Evolutionary conservation across 2,888 invertebrate species (phyloP), one percentile per base, ranked within the genome.

Genomic region (Trichopoda pennipes): DNA sequence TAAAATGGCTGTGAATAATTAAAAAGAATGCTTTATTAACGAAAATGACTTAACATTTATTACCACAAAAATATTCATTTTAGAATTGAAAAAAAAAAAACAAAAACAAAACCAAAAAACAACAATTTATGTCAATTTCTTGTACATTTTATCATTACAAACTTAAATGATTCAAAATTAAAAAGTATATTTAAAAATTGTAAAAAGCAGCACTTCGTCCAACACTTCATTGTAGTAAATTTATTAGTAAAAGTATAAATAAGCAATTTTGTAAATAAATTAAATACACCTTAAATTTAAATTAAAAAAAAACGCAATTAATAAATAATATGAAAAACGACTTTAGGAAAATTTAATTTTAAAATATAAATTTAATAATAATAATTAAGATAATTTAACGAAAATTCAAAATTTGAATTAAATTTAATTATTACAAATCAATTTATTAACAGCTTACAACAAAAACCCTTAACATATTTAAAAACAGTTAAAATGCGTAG

Each of bases 1-100:
- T 70, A 78, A 76, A 68, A 81, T 69, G 81, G 81, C 81, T 81
- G 81, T 81, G 81, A 81, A 81, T 70, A 81, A 72, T 53, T 49
- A 60, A 74, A 81, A 80, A 44, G 74, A 78, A 74, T 81, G 81
- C 81, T 81, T 81, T 81, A 81, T 49, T 61, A 75, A 64, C 21
- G 12, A 77, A 68, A 78, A 70, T 51, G 28, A 63, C 51, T 58
- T 49, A 44, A 51, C 12, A 42, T 49, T 61, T 72, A 73, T 47
- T 53, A 66, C 58, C 68, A 73, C 17, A 21, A 10, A 56, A 72
- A 51, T 53, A 61, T 28, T 53, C 47, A 32, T 32, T 69, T 61
- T 53, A 32, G 51, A 69, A 76, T 76, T 76, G 76, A n/a, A 76
- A 75, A 64, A 73, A 28, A 6, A 2, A 28, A 28, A 28, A 28